Base-by-base conservation (phyloP, 2,113 vertebrate genomes). In the Mirza zaza region DNA sequence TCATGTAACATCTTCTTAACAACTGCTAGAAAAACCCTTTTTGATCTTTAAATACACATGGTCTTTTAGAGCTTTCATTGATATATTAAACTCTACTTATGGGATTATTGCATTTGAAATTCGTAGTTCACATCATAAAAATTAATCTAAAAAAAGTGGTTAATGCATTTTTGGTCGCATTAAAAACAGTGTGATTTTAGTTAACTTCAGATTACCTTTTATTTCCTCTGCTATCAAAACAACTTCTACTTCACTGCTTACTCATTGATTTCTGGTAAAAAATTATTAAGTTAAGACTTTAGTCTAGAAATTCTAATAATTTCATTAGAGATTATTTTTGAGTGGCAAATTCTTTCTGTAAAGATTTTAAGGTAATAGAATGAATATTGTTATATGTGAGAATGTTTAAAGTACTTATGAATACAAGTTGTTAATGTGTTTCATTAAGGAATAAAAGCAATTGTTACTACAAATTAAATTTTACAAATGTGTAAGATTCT, bases 251-350 rank as follows among this genome's bases (percentile, higher is more conserved):
- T 63, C 61, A 29, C 61, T 63, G 27, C 55, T 63, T 25, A 63
- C 25, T 63, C 11, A 79, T 17, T 87, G 45, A 80, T 75, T 95
- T 65, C 9, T 90, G 32, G 42, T 48, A 82, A 81, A 79, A 12
- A 79, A 36, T 79, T n/a, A 79, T 48, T n/a, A 57, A 57, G 3
- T 79, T 91, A 88, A 63, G n/a, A 55, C 36, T 85, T 95, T 12
- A 55, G 25, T 65, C 25, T 93, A 82, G 32, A 95, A 70, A 91
- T 71, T 86, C 9, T 73, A 80, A 45, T 96, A 87, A 95, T 95
- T 93, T 88, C 36, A 88, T 85, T 89, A 70, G 14, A 23, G 50
- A 59, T 95, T 90, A 84, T 76, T 94, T 92, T 95, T 97, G 39
- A 91, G 45, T 76, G 80, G 21, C 27, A 63, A 25, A 39, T 90